These are phyloP conservation scores for Pandemis corylana DNA, from an alignment of 2,888 invertebrate genomes.

Conservation along the genomic window DNA sequence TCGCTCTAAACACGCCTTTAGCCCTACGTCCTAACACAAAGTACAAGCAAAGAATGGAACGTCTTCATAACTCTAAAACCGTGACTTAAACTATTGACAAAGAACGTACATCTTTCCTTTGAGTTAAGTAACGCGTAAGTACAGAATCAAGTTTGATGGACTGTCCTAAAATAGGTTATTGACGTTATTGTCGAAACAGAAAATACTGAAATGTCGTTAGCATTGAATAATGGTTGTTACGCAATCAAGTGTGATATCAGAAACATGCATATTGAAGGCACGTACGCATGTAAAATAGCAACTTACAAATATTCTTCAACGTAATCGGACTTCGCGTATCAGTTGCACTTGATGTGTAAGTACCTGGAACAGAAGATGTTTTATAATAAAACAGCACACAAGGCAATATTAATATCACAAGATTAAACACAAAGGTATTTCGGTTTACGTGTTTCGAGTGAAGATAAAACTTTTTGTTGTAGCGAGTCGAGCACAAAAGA, in stretches of 20 bases:
- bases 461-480: slow-evolving; percentile 61
- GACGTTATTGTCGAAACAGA: slow-evolving; percentile 7
- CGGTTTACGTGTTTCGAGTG: slow-evolving; percentile 60
- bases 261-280: slow-evolving; percentile 12
- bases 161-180: slow-evolving; percentile 2
- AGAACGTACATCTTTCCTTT: slow-evolving; percentile 28
- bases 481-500: slow-evolving; percentile 61
- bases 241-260: not conserved
- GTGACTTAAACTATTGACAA: slow-evolving; percentile 49
- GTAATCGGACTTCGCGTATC: slow-evolving; percentile 25
- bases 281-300: slow-evolving; percentile 1
- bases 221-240: slow-evolving; percentile 1
- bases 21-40: slow-evolving; percentile 47
- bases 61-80: slow-evolving; percentile 61
- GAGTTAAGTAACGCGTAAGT: slow-evolving; percentile 26
- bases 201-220: not conserved
- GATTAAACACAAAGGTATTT: slow-evolving; percentile 48
- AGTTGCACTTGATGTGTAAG: slow-evolving; percentile 18
- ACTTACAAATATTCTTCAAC: slow-evolving; percentile 27
- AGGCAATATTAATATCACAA: slow-evolving; percentile 16
- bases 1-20: slow-evolving; percentile 35
- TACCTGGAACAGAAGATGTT: slow-evolving; percentile 73
- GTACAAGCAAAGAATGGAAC: slow-evolving; percentile 50
- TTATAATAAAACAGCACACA: slow-evolving; percentile 39
- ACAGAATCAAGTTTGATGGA: slow-evolving; percentile 25